A percentile compares a stretch with the other conserved stretches of the same genome.
These are phyloP conservation scores for Pseudorasbora parva DNA, from an alignment of 2,113 vertebrate species.

Conservation along the genomic window DNA sequence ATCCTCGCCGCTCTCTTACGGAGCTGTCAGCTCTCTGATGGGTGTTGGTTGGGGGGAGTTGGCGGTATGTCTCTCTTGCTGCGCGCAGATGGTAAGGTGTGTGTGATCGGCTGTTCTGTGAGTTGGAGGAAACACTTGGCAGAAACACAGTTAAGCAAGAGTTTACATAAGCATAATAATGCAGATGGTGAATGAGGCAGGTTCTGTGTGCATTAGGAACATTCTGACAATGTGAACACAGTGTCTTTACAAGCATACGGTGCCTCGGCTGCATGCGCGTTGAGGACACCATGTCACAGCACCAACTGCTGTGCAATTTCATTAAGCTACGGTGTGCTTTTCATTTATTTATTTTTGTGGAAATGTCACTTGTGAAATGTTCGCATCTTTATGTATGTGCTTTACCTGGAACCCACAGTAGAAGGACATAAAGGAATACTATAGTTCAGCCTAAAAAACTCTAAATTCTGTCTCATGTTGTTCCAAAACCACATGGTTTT, in stretches of 20 bases:
- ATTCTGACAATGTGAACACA: neutral
- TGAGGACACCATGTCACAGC: neutral
- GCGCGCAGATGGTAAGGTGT: conserved; percentile 31
- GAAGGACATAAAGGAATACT: neutral
- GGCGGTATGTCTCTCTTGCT: neutral
- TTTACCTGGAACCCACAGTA: neutral
- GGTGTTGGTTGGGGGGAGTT: neutral
- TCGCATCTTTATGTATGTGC: neutral
- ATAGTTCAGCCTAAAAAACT: neutral
- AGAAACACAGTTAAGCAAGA: conserved; percentile 16
- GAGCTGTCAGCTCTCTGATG: conserved; percentile 23
- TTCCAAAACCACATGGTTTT: neutral
- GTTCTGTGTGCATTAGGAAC: neutral
- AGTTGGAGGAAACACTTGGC: conserved; percentile 6
- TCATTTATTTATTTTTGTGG: neutral
- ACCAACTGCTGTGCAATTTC: neutral
- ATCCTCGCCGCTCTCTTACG: neutral
- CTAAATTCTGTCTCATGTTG: neutral
- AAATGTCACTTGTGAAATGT: conserved; percentile 10
- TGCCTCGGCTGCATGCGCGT: neutral
- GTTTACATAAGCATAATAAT: conserved; percentile 7
- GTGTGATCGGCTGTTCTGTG: conserved; percentile 15
- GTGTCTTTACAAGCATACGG: neutral
- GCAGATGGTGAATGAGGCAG: conserved; percentile 26
- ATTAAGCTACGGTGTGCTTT: neutral